These are phyloP conservation scores for Actinostola sp. DNA, from an alignment of 92 coral and sea anemone species.

Conservation along the genomic window DNA sequence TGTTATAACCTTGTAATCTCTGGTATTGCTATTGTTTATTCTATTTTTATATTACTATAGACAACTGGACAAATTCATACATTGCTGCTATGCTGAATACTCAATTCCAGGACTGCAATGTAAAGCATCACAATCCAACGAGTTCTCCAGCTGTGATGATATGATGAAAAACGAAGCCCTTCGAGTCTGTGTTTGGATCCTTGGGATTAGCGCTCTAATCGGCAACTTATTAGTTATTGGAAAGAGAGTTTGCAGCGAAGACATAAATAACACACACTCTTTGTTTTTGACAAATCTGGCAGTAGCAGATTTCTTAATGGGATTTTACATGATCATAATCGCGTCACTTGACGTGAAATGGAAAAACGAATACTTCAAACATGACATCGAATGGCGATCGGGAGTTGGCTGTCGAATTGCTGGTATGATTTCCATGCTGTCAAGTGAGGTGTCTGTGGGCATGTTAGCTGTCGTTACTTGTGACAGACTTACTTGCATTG, in stretches of 20 bases:
- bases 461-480: constrained; percentile 49
- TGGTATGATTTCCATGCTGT: constrained; percentile 68
- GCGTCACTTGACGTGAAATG: constrained; percentile 54
- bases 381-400: constrained; percentile 65
- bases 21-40: no score
- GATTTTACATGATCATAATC: no score
- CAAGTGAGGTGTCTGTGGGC: constrained; percentile 70
- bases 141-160: constrained; percentile 67
- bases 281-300: no score
- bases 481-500: no score
- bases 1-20: neutral
- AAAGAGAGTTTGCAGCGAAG: no score
- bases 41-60: no score
- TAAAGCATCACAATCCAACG: constrained; percentile 23
- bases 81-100: constrained; percentile 67
- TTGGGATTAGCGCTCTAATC: no score
- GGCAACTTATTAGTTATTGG: no score
- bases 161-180: no score
- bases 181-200: no score
- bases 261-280: no score
- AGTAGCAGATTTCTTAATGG: no score
- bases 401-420: constrained; percentile 50
- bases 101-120: constrained; percentile 28
- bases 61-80: constrained; percentile 64
- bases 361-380: constrained; percentile 67